Evolutionary conservation across 1,140 invertebrate species (phyloP), one percentile per base, ranked within the genome.

Genomic region (Geopemphigus sp.): DNA sequence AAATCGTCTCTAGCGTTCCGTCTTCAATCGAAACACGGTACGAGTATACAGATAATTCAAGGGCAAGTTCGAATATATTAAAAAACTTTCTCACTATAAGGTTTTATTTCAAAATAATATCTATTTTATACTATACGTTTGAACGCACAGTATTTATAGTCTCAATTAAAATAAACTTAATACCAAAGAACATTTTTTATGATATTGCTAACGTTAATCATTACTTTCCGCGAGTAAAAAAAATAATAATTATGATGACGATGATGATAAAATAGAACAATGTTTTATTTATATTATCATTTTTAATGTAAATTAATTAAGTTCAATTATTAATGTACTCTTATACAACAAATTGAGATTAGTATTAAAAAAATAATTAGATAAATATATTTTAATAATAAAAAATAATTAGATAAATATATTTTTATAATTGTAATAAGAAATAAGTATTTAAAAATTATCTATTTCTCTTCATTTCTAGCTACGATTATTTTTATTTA

Each of bases 21-120:
- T 72, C 24, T 54, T 53, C 68, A n/a, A n/a, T 19, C 54, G 50
- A 53, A 54, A 54, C 17, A 29, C 47, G 53, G 68, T 53, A 54
- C 26, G 24, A 72, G 24, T 29, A 54, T 72, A 29, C 68, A 29
- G 24, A 29, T 17, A n/a, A 72, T 72, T 72, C 68, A 72, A 54
- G 68, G 68, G 68, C 68, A 54, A 47, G 14, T 54, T 29, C 10
- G 47, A 53, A 11, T n/a, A 72, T 8, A 54, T n/a, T 26, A n/a
- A 11, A 12, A 29, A 72, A 72, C 47, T 54, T 72, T 72, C 47
- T 72, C 24, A 29, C 17, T 54, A 1, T 54, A 72, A 11, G 68
- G 5, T 72, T 72, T 72, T 50, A 50, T 26, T 70, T 11, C 0
- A 45, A 45, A 66, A 66, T 66, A 14, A 47, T 24, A 32, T n/a